Base-by-base conservation (phyloP, 2,113 vertebrate genomes). In the Muntiacus muntjak region DNA sequence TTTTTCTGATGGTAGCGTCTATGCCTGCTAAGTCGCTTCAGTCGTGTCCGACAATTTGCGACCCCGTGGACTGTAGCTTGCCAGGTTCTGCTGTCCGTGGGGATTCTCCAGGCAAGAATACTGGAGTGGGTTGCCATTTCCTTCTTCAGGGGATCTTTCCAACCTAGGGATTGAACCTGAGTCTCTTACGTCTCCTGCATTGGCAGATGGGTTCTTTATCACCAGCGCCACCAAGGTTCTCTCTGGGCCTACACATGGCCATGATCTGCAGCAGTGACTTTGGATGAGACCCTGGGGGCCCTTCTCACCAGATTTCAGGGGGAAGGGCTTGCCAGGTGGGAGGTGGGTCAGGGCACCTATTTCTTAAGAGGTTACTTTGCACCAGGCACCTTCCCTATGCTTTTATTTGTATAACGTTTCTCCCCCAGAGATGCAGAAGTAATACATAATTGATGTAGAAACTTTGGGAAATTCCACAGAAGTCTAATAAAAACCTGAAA, bases 31-130 rank as follows among this genome's bases (percentile, higher is more conserved):
- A 71, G 67, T 71, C 5, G 19, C 67, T 40, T 40, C n/a, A 74
- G 67, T 74, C 0, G 5, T 23, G n/a, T 23, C 67, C 1, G 0
- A 12, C 19, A 6, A 19, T 71, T 71, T 71, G 19, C 0, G 2
- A 71, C 67, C 19, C 67, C 0, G 5, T 71, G 64, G n/a, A 36
- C 64, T 2, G n/a, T 36, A 71, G n/a, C 67, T 1, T 1, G 2
- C 67, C 67, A 71, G 67, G 67, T 0, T 71, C 19, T n/a, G 21
- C n/a, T 71, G 67, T 71, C n/a, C 2, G 6, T 71, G 19, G 67
- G 67, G 19, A 23, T 71, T 71, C n/a, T 71, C 67, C 67, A 71
- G 19, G 10, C 67, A 71, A 71, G 67, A 71, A 23, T 71, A 40
- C 67, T 71, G 67, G 10, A 71, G 9, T 71, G 67, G 67, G 67